Percentiles rank a stretch among this genome's conserved stretches.
Evolutionary conservation across 2,113 vertebrate species (phyloP).

Genomic region (Alligator mississippiensis): DNA sequence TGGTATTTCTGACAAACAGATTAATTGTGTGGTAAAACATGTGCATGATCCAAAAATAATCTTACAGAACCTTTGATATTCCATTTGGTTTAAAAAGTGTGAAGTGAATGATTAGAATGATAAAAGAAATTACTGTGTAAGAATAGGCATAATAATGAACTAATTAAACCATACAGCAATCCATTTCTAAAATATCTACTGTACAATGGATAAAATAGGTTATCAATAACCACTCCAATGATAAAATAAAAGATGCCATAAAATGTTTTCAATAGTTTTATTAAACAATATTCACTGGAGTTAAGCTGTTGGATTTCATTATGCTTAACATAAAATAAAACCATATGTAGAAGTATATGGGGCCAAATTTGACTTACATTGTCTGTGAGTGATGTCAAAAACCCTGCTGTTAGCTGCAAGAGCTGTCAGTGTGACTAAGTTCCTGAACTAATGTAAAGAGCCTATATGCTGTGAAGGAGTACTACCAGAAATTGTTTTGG

Average conservation of each 20-base stretch:
- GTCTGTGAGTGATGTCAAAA: not conserved
- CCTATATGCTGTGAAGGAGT: not conserved
- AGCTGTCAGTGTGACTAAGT: not conserved
- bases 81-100: constrained; percentile 64
- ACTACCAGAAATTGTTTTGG: not conserved
- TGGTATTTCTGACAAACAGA: constrained; percentile 75
- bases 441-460: not conserved
- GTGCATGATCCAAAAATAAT: constrained; percentile 69
- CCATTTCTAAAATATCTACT: constrained; percentile 72
- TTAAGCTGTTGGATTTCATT: constrained; percentile 48
- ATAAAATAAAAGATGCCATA: constrained; percentile 58
- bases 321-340: constrained; percentile 8
- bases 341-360: not conserved
- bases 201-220: constrained; percentile 75
- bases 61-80: constrained; percentile 66
- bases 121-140: constrained; percentile 71
- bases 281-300: constrained; percentile 44
- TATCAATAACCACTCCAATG: constrained; percentile 68
- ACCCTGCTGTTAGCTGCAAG: not conserved
- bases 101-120: constrained; percentile 74
- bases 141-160: constrained; percentile 75
- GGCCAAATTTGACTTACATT: not conserved
- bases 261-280: constrained; percentile 57
- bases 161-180: constrained; percentile 74
- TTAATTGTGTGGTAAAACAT: constrained; percentile 64